These are phyloP conservation scores for Danio choprae DNA, from an alignment of 2,797 vertebrate genomes.

Conservation along the genomic window DNA sequence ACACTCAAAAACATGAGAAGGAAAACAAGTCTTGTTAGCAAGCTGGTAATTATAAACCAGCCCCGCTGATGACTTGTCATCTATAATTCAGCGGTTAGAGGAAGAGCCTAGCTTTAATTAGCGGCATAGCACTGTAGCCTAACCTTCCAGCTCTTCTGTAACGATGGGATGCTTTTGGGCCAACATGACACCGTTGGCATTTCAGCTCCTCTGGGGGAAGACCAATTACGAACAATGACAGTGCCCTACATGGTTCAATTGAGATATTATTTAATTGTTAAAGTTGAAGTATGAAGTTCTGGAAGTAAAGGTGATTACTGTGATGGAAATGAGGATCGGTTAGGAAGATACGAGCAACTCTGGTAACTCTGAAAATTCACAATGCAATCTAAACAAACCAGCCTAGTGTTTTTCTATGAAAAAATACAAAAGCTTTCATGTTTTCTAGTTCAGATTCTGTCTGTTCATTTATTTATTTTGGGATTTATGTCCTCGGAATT, in stretches of 20 bases:
- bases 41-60: slow-evolving; percentile 71
- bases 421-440: slow-evolving; percentile 1
- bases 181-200: slow-evolving; percentile 64
- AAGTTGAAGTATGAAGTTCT: slow-evolving; percentile 27
- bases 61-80: slow-evolving; percentile 77
- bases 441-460: slow-evolving; percentile 5
- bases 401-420: not conserved
- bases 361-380: not conserved
- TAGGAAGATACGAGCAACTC: slow-evolving; percentile 8
- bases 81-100: slow-evolving; percentile 72
- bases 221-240: slow-evolving; percentile 57
- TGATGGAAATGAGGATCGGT: slow-evolving; percentile 29
- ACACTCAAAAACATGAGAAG: slow-evolving; percentile 41
- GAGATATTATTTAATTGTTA: slow-evolving; percentile 57
- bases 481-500: not conserved
- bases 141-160: slow-evolving; percentile 61
- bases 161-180: slow-evolving; percentile 62
- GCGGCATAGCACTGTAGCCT: slow-evolving; percentile 61
- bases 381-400: not conserved
- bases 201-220: slow-evolving; percentile 56
- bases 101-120: slow-evolving; percentile 78
- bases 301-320: slow-evolving; percentile 25
- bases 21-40: slow-evolving; percentile 71
- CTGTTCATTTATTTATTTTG: slow-evolving; percentile 16
- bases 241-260: slow-evolving; percentile 50